Evolutionary conservation across 2,797 vertebrate genomes (phyloP).

Genomic region (Halcyon chelicuti): DNA sequence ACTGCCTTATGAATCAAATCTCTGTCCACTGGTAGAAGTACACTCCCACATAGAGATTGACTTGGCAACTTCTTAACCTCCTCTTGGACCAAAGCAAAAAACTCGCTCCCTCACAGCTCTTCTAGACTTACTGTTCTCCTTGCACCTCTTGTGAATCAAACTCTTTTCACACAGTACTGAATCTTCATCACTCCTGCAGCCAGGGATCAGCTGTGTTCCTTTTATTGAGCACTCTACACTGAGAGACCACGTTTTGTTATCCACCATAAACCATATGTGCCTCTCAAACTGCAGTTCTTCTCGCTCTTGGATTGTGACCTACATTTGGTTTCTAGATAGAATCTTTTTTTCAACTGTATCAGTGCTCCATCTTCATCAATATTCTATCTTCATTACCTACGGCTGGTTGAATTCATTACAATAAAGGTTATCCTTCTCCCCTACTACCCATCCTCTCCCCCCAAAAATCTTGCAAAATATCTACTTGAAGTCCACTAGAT

Average conservation of each 20-base stretch:
- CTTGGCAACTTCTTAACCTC: background rate
- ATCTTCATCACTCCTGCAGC: background rate
- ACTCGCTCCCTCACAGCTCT: background rate
- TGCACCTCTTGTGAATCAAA: background rate
- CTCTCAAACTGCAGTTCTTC: background rate
- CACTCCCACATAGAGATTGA: background rate
- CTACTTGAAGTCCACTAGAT: background rate
- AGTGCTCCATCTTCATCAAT: background rate
- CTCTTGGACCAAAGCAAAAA: background rate
- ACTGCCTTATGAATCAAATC: background rate
- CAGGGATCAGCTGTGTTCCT: background rate
- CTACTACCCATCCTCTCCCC: background rate
- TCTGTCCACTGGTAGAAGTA: background rate
- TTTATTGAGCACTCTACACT: accelerated
- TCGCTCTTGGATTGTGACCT: background rate
- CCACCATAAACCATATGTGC: background rate
- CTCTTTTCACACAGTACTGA: background rate
- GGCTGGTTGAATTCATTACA: background rate
- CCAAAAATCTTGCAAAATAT: background rate
- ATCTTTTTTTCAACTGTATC: background rate
- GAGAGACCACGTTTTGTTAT: background rate
- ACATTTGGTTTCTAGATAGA: background rate
- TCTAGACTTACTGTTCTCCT: background rate
- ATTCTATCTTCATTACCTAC: background rate
- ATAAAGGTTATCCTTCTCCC: background rate